phyloP scores from a whole-genome alignment of 2,888 invertebrate genomes.

The Chrysolina haemoptera region DNA sequence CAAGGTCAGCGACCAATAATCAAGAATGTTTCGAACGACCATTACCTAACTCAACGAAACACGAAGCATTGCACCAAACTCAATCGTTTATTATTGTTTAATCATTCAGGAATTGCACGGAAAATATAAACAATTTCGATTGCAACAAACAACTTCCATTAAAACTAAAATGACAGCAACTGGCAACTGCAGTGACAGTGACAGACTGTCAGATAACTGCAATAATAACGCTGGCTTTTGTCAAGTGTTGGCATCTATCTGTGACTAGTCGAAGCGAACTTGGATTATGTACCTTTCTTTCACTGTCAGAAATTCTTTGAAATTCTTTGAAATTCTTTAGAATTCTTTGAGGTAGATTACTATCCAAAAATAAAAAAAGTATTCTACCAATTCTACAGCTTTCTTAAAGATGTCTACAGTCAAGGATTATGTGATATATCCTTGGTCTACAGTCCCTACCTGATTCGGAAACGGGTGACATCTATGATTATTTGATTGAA shows the following conservation, averaged over 20 bases:
- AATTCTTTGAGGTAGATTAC: no score
- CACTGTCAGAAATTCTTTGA: no score
- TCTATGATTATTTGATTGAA: no score
- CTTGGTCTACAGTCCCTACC: no score
- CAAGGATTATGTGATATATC: no score
- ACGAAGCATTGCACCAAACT: neutral
- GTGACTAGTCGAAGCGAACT: neutral
- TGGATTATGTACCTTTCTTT: neutral
- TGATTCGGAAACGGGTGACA: no score
- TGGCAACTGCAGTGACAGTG: neutral
- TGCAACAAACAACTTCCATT: neutral
- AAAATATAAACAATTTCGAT: slow-evolving; percentile 10
- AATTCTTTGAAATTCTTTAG: no score
- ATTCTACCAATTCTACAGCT: no score
- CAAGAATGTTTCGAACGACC: neutral
- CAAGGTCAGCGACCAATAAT: slow-evolving; percentile 12
- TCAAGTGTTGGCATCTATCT: no score
- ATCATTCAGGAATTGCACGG: neutral
- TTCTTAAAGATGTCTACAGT: no score
- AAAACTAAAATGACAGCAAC: slow-evolving; percentile 4
- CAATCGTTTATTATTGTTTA: neutral
- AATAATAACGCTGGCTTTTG: neutral
- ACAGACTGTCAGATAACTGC: neutral
- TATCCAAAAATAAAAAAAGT: no score
- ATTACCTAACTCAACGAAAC: slow-evolving; percentile 12